These are phyloP conservation scores for Dinoponera quadriceps DNA, from an alignment of 1,140 invertebrate genomes.

Conservation along the genomic window DNA sequence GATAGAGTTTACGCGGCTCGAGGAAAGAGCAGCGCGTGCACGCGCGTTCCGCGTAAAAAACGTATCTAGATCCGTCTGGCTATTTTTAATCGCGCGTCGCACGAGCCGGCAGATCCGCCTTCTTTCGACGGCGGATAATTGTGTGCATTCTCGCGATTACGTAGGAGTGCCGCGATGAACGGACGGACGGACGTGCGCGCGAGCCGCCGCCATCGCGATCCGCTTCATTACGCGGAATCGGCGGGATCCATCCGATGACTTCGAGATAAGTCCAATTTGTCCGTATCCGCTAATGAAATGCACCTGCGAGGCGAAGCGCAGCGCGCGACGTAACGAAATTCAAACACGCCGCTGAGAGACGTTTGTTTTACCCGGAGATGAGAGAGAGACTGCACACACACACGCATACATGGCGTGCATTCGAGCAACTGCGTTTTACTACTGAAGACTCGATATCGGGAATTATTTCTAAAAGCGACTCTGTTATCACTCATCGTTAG, in stretches of 20 bases:
- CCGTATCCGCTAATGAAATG: constrained; percentile 49
- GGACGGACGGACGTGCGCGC: not conserved
- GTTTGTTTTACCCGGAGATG: constrained; percentile 12
- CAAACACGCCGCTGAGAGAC: constrained; percentile 28
- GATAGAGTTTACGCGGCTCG: not conserved
- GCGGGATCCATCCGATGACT: constrained; percentile 32
- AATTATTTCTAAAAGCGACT: not conserved
- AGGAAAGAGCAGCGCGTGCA: constrained; percentile 17
- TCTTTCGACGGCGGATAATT: constrained; percentile 16
- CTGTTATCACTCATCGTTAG: not conserved
- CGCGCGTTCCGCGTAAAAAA: constrained; percentile 60
- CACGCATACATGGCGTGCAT: not conserved
- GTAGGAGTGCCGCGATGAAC: not conserved
- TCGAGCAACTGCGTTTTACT: not conserved
- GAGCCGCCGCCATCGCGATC: constrained; percentile 36
- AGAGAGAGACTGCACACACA: not conserved
- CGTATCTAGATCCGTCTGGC: constrained; percentile 65
- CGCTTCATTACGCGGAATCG: constrained; percentile 40
- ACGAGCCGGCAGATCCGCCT: constrained; percentile 40
- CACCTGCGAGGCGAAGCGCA: constrained; percentile 26
- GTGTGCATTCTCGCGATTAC: constrained; percentile 39
- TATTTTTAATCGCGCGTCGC: constrained; percentile 60
- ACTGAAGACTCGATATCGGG: not conserved
- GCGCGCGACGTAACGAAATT: not conserved
- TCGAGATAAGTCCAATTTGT: constrained; percentile 42